These are phyloP conservation scores for Imbricaverruca yamaguchii DNA, from an alignment of 2,888 invertebrate genomes.

Conservation along the genomic window DNA sequence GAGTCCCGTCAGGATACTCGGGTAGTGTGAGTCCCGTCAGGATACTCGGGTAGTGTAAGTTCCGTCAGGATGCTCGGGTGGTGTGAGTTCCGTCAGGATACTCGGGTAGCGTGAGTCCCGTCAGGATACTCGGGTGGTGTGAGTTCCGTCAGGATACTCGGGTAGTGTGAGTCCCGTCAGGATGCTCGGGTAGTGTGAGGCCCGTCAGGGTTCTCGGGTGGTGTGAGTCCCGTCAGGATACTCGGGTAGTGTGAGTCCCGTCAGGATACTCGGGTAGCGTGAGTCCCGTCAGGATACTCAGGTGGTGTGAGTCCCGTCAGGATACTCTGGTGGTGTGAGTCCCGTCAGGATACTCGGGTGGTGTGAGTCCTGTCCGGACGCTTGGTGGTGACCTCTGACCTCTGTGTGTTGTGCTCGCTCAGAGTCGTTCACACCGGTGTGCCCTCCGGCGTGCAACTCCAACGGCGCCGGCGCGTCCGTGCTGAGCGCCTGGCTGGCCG, in stretches of 20 bases:
- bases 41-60: too few relatives aligned
- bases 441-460: constrained; percentile 80
- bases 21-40: not conserved
- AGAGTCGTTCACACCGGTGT: constrained; percentile 83
- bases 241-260: too few relatives aligned
- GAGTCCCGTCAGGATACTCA: not conserved
- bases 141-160: not conserved
- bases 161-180: too few relatives aligned
- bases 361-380: too few relatives aligned
- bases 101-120: not conserved
- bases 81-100: too few relatives aligned
- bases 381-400: too few relatives aligned
- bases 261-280: not conserved
- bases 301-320: not conserved
- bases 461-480: constrained; percentile 38
- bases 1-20: not conserved
- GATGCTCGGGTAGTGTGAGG: too few relatives aligned
- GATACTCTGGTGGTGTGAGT: too few relatives aligned
- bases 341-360: too few relatives aligned
- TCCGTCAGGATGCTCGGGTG: too few relatives aligned
- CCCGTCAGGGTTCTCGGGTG: not conserved
- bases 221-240: not conserved
- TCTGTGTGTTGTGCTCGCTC: not conserved
- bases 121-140: not conserved
- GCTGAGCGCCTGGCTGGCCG: constrained; percentile 21